Base-by-base conservation (phyloP, 2,888 invertebrate genomes). In the Drosophila trichaetosa region DNA sequence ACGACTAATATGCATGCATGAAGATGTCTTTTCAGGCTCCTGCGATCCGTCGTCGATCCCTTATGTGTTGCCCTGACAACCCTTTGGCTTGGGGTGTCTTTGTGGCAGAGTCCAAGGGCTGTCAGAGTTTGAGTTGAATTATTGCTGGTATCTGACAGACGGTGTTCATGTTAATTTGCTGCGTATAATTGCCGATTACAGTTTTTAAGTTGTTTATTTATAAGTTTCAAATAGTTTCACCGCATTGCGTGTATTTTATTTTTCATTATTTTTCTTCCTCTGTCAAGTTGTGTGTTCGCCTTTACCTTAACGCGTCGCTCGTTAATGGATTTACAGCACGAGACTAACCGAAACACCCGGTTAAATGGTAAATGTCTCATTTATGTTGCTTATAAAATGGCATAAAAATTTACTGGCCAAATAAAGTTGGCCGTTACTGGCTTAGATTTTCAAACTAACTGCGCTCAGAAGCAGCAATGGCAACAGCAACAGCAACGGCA, bases 261-360 rank as follows among this genome's bases (percentile, higher is more conserved):
- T 63, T 33, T 58, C 63, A 65, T 29, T 8, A 7, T 38, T 31
- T 40, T 11, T 53, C 38, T 24, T 21, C n/a, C 21, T 48, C 52
- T 66, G 16, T 56, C 60, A 52, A 36, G 52, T 57, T 8, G 40
- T 49, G 83, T 10, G 33, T 24, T 46, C 1, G 46, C 8, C 24
- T 46, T 4, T 46, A 46, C 46, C 46, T 46, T 46, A 46, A 46
- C 24, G 46, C 46, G 46, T 31, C 67, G 78, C 70, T 69, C 57
- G 82, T 84, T 82, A 82, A 76, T 82, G 85, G 82, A 84, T 82
- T 82, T 79, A 82, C 81, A 66, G 72, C 85, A 66, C 76, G 63
- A 82, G 53, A 72, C 60, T 40, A 49, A 13, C 16, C 27, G 38
- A 31, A 48, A 48, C 27, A 24, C n/a, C n/a, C 31, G 82, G 49